Base-by-base conservation (phyloP, 2,797 vertebrate species). In the Pangasius larnaudii region DNA sequence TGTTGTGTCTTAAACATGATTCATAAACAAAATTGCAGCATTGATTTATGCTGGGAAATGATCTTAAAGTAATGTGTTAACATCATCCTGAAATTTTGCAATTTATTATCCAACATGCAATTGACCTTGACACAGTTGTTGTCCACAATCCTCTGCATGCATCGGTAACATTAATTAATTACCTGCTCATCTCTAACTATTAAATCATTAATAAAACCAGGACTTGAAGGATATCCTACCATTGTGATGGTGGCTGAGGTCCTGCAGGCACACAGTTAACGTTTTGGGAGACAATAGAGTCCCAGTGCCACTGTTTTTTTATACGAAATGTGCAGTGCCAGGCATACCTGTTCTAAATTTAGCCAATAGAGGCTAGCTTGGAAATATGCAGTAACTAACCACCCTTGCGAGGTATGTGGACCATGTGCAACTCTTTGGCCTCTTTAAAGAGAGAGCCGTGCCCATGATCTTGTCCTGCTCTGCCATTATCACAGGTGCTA, bases 301-400 rank as follows among this genome's bases (percentile, higher is more conserved):
- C 63, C 39, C 33, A 56, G 72, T 33, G 87, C 86, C 69, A 46
- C n/a, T 39, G 83, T 93, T 93, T 93, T 93, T 96, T 96, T 96
- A 96, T 95, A 94, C 10, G 78, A 88, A 91, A 91, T 91, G 87
- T 90, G 92, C 91, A 93, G 90, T 93, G 91, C 91, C 59, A 10
- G 89, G 94, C 94, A 77, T 90, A 94, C 92, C 94, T 91, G 92
- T 88, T 94, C 97, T 96, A 96, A 96, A 95, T 97, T 96, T 97
- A 97, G 96, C 96, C 95, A 95, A 95, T 88, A 89, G 93, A 91
- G 79, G 93, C 46, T 71, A 16, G 88, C 39, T 84, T 53, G 88
- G 85, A 89, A 89, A 86, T 87, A 94, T 95, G 92, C 92, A 90
- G 86, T 75, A 91, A 86, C 86, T 78, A 87, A 88, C 90, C 90